phyloP scores from a whole-genome alignment of 2,797 vertebrate genomes.

The Molossus alvarezi region DNA sequence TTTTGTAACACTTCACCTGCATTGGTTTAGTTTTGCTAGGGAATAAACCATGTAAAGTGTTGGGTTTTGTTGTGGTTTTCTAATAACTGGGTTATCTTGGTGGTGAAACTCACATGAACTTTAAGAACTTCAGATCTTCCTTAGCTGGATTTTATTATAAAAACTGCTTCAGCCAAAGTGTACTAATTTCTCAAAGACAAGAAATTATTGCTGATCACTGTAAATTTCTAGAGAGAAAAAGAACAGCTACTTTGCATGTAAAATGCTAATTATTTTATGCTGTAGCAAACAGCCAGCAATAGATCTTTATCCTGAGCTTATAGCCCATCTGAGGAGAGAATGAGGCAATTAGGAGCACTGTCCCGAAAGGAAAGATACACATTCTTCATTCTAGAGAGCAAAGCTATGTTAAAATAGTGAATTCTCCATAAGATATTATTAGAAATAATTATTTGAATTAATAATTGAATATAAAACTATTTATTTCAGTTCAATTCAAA shows the following conservation, averaged over 20 bases:
- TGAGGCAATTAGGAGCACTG: not conserved
- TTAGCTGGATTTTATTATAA: not conserved
- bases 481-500: not conserved
- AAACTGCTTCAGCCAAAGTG: not conserved
- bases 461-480: constrained; percentile 43
- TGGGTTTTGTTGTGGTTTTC: constrained; percentile 9
- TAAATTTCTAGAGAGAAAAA: not conserved
- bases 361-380: not conserved
- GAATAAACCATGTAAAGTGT: not conserved
- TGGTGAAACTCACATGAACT: not conserved
- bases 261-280: not conserved
- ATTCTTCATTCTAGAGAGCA: constrained; percentile 25
- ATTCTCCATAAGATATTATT: not conserved
- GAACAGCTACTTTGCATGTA: not conserved
- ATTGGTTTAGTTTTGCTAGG: not conserved
- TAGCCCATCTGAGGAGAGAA: not conserved
- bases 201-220: not conserved
- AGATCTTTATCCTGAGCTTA: not conserved
- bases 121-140: not conserved
- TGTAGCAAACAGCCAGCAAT: not conserved
- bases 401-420: not conserved
- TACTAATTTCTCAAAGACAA: not conserved
- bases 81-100: not conserved
- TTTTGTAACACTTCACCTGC: not conserved
- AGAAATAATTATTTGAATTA: constrained; percentile 30